Evolutionary conservation across 2,797 vertebrate species (phyloP), one percentile per base, ranked within the genome.

Genomic region (Bufotes viridis): DNA sequence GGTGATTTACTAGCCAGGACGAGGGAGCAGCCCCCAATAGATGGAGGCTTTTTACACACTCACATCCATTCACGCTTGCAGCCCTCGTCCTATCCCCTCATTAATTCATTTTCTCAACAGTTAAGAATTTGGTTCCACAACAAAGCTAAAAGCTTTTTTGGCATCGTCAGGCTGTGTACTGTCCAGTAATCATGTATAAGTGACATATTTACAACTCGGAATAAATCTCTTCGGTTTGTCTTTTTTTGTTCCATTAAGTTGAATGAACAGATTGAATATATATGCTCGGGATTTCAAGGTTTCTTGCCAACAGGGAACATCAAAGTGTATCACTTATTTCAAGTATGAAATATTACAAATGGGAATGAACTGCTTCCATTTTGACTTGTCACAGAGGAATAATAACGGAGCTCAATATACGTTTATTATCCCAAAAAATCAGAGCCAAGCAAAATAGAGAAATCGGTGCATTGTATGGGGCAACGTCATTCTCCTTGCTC

Each of bases 121-220:
- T 96, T 95, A 96, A 95, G 94, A 95, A 96, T 96, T 92, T 92
- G 93, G 94, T 95, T 95, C 93, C 92, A 94, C 94, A 96, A 95
- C 95, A 95, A 95, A 94, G 94, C 95, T 96, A 96, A 96, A 96
- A 96, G 96, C 96, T 95, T 96, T 96, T 96, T 96, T 96, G 95
- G 95, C 95, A 95, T 93, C 91, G 90, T 90, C 91, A 91, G 85
- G 20, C 90, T 94, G 93, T 95, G 93, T 95, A 93, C 94, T 95
- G 94, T 96, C 94, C 94, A 95, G 95, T 95, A 95, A 95, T 94
- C 95, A 94, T 95, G 93, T 93, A 94, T 93, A 94, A 96, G 93
- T 95, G 95, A 95, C 94, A 94, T 95, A 95, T 96, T 96, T 96
- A 96, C 86, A 93, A 85, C 93, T 92, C 91, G 24, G 90, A 94